Base-by-base conservation (phyloP, 2,888 invertebrate genomes). In the Tenthredo scrophulariae region DNA sequence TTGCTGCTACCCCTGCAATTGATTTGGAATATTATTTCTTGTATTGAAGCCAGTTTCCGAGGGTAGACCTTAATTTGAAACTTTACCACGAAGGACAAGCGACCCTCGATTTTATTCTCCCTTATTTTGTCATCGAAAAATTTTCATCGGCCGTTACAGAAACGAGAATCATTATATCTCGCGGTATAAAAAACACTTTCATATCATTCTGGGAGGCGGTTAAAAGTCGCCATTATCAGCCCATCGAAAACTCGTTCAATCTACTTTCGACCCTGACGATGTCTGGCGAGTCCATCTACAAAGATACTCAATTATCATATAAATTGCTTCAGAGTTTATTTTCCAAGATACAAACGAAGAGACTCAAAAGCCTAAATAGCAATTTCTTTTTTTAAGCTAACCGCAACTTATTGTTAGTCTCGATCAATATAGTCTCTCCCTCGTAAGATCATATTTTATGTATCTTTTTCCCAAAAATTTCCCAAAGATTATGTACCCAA, bases 301-400 rank as follows among this genome's bases (percentile, higher is more conserved):
- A 75, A 26, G 37, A 58, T 37, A 79, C 33, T 79, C 90, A 92
- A 92, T 92, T 92, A 92, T 90, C 92, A 91, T 91, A 91, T 91
- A 91, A 91, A 92, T 92, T 91, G 91, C 89, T 86, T 85, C 79
- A 26, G 83, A 85, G 83, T 88, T 88, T 90, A 88, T 88, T 89
- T 86, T 82, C 58, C 67, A 85, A 22, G 26, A 75, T 18, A 72
- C 10, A 72, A 40, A 22, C 75, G 75, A 79, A 79, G 58, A n/a
- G n/a, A 18, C 18, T 54, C 58, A 9, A 15, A 37, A 79, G 18
- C 54, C 37, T 58, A 58, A 79, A 58, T 37, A 54, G 43, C 26
- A 22, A 40, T 75, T 75, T 15, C 9, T 7, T 46, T 26, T 75
- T 46, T 26, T 10, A 43, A n/a, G 7, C n/a, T 70, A n/a, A 70